These are phyloP conservation scores for Chionis minor DNA, from an alignment of 2,113 vertebrate species.

Conservation along the genomic window DNA sequence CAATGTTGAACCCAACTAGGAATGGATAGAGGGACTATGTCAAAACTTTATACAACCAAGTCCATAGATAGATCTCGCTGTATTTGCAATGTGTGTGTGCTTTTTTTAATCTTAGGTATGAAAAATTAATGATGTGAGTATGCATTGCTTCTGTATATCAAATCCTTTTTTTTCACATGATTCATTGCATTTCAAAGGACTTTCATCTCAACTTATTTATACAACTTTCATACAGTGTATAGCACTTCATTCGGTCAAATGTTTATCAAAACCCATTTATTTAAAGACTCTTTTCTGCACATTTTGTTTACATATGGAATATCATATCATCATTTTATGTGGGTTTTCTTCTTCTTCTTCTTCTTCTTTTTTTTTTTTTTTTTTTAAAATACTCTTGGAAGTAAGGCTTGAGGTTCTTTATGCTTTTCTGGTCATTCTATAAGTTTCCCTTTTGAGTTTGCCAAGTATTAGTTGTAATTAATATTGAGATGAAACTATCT, in stretches of 20 bases:
- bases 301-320: conserved; percentile 5
- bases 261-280: conserved; percentile 46
- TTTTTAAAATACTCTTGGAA: neutral
- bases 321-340: neutral
- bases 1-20: neutral
- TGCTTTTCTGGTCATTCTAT: neutral
- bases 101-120: conserved; percentile 10
- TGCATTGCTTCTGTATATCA: conserved; percentile 44
- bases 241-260: conserved; percentile 37
- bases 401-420: neutral
- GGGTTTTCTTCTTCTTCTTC: accelerated
- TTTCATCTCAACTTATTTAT: conserved; percentile 57
- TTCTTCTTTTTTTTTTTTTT: neutral
- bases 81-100: neutral
- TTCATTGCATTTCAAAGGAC: conserved; percentile 7
- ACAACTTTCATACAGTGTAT: conserved; percentile 9
- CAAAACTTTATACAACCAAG: neutral
- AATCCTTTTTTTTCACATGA: neutral
- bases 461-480: neutral
- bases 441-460: neutral
- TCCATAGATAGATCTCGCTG: neutral
- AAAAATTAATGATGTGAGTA: conserved; percentile 45
- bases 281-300: conserved; percentile 26
- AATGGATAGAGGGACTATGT: neutral
- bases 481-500: neutral